Conservation (phyloP, 2,113 vertebrate species). For the Xenus cinereus region DNA sequence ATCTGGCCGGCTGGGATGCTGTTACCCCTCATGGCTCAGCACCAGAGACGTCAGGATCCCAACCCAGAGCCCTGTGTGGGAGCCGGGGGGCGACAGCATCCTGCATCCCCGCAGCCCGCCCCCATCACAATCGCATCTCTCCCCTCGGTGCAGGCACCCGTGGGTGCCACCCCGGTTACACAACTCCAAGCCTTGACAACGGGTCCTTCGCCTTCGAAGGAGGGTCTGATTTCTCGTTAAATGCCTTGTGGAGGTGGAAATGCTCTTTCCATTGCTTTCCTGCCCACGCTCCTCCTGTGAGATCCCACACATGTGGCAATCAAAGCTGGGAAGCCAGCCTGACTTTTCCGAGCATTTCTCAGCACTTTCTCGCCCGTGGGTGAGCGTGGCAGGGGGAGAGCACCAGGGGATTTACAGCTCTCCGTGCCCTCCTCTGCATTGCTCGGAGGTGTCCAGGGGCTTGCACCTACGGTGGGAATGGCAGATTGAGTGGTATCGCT, state of each 20-base stretch:
- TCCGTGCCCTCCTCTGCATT: neutral
- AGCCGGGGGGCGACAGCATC: neutral
- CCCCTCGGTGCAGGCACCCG: fast-evolving
- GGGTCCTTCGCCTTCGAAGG: neutral
- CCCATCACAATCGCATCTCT: fast-evolving
- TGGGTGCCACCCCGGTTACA: neutral
- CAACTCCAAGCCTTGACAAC: neutral
- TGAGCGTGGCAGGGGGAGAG: neutral
- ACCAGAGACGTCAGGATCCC: neutral
- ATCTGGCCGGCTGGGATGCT: neutral
- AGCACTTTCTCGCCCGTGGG: neutral
- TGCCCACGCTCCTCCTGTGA: slow-evolving; percentile 47
- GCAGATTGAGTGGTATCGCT: fast-evolving
- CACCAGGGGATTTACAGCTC: neutral
- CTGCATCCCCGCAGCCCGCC: fast-evolving
- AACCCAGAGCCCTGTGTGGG: neutral
- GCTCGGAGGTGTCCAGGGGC: neutral
- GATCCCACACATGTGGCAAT: slow-evolving; percentile 49
- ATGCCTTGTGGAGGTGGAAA: slow-evolving; percentile 25
- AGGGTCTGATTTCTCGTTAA: neutral
- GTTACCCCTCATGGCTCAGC: neutral
- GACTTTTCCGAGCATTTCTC: neutral
- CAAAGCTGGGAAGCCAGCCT: neutral
- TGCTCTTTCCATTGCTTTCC: neutral
- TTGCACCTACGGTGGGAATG: fast-evolving